Base-by-base conservation (phyloP, 2,113 vertebrate species). In the Harpagus bidentatus region DNA sequence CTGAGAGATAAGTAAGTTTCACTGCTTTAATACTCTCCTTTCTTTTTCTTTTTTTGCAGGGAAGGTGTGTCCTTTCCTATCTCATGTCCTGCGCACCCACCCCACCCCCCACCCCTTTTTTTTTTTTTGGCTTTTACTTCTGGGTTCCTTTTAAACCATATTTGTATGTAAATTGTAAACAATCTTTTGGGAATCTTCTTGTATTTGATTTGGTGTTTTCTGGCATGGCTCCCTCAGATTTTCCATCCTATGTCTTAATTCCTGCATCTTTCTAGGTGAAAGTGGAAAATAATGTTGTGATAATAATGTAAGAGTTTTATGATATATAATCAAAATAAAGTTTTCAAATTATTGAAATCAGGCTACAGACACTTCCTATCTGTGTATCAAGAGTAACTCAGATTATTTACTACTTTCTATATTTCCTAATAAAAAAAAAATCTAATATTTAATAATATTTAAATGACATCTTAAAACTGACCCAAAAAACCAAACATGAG, bases 1-100 rank as follows among this genome's bases (percentile, higher is more conserved):
- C 98, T 99, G 40, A 98, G 99, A 93, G 99, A 99, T 97, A 99
- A 99, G 99, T 99, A 98, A 98, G 92, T 95, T 94, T 85, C 65
- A 17, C 43, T 61, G 40, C 50, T 76, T 79, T 61, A 85, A 47
- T 82, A 7, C 11, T 67, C 21, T 63, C 21, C 18, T 69, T 88
- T 70, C 11, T 29, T 88, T 40, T 78, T 38, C 1, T 58, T 42
- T 50, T 67, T 63, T 61, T 28, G 16, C 23, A n/a, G 36, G 48
- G 38, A 38, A 38, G 32, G 2, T 34, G 15, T 79, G 29, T 92
- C 80, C 62, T 80, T 91, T 56, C 45, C 56, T 31, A 16, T 69
- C 28, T 55, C 1, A 10, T 31, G 52, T 53, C 3, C 9, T 22
- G 4, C 4, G 14, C 23, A 50, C 48, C 11, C 8, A 5, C 7